These are phyloP conservation scores for Drosophila yooni DNA, from an alignment of 2,888 invertebrate genomes.

Conservation along the genomic window DNA sequence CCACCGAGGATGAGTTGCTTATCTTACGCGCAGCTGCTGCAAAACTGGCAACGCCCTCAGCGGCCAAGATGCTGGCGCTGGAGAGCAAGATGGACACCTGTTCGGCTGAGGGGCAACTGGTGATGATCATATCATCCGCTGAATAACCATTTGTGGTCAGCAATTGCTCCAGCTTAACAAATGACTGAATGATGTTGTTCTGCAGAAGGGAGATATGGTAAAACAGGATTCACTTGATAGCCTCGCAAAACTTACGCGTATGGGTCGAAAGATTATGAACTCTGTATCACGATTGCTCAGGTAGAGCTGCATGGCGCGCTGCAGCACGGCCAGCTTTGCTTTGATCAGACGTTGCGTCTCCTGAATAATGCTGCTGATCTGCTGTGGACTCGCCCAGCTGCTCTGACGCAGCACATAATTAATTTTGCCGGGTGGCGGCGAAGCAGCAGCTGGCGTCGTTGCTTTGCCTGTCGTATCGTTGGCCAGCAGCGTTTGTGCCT, in stretches of 20 bases:
- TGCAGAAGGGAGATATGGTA: slow-evolving; percentile 77
- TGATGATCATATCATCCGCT: slow-evolving; percentile 92
- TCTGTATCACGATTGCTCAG: slow-evolving; percentile 98
- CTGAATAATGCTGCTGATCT: slow-evolving; percentile 89
- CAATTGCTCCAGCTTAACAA: slow-evolving; percentile 93
- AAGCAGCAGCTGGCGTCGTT: slow-evolving; percentile 39
- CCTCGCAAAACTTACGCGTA: slow-evolving; percentile 88
- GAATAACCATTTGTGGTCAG: slow-evolving; percentile 91
- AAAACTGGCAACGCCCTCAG: slow-evolving; percentile 81
- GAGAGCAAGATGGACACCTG: slow-evolving; percentile 96
- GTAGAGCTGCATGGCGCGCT: slow-evolving; percentile 97
- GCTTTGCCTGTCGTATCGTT: slow-evolving; percentile 30
- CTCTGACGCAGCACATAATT: slow-evolving; percentile 85
- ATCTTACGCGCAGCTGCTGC: slow-evolving; percentile 78
- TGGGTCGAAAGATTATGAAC: slow-evolving; percentile 97
- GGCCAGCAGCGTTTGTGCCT: slow-evolving; percentile 86
- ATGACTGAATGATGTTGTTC: slow-evolving; percentile 95
- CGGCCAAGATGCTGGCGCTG: slow-evolving; percentile 89
- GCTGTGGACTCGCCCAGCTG: slow-evolving; percentile 89
- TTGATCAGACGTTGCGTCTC: slow-evolving; percentile 93
- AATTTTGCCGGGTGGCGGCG: slow-evolving; percentile 51
- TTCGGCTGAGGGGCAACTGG: slow-evolving; percentile 96
- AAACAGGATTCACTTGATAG: neutral
- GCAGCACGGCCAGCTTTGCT: slow-evolving; percentile 91
- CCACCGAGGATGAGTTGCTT: slow-evolving; percentile 76